Conservation (phyloP, 2,113 vertebrate species). For the Neogobius melanostomus region DNA sequence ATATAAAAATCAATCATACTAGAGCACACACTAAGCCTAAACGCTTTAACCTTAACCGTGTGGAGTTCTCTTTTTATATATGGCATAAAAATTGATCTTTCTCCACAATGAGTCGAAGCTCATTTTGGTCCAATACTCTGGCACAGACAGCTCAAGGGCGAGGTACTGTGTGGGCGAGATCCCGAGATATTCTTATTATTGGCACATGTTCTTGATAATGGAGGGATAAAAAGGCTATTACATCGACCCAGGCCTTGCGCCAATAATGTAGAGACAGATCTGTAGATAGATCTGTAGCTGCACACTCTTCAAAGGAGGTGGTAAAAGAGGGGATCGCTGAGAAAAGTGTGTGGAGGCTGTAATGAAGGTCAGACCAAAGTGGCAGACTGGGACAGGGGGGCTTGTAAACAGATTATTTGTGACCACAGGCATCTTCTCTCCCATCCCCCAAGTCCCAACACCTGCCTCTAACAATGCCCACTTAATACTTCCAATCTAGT, state of each 20-base stretch:
- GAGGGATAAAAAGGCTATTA: constrained; percentile 29
- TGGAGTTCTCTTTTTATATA: background rate
- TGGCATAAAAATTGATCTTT: background rate
- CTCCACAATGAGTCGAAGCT: background rate
- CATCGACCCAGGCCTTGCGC: constrained; percentile 31
- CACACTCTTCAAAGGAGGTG: constrained; percentile 3
- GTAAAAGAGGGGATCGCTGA: constrained; percentile 2
- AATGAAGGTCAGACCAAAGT: constrained; percentile 13
- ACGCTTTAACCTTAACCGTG: no score
- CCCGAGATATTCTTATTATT: constrained; percentile 13
- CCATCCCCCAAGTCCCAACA: constrained; percentile 37
- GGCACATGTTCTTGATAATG: constrained; percentile 29
- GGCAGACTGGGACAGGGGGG: constrained; percentile 17
- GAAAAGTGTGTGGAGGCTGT: background rate
- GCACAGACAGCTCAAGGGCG: constrained; percentile 20
- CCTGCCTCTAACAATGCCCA: constrained; percentile 15
- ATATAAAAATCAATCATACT: no score
- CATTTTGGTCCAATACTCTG: background rate
- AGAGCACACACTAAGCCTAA: no score
- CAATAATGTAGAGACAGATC: constrained; percentile 8
- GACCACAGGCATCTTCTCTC: constrained; percentile 42
- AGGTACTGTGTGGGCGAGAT: background rate
- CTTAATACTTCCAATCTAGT: background rate
- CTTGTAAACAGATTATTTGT: constrained; percentile 66
- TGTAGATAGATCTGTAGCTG: background rate